Base-by-base conservation (phyloP, 2,888 invertebrate genomes). In the Blomia tropicalis region DNA sequence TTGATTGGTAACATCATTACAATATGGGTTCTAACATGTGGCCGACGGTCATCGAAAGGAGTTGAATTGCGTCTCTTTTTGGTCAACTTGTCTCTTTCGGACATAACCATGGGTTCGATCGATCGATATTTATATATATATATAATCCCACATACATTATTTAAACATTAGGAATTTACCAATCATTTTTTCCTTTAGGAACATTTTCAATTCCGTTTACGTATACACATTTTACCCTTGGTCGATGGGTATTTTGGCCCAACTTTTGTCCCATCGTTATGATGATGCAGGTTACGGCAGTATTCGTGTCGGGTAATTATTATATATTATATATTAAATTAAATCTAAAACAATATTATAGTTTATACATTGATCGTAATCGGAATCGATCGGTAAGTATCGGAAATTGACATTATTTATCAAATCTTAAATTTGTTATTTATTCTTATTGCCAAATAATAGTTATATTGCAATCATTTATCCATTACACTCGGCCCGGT, bases 201-300 rank as follows among this genome's bases (percentile, higher is more conserved):
- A n/a, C n/a, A n/a, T n/a, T n/a, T n/a, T n/a, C n/a, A 2, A 84
- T 92, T 66, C 91, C 91, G 1, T 90, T 90, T 71, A 85, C 88
- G 1, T 89, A 68, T 60, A 68, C 68, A 5, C 65, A 66, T 19
- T 68, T 68, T 23, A 68, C 68, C 65, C 56, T 68, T 1, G 66
- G 66, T 27, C 70, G 72, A 29, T 78, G 78, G 78, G 70, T 77
- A 36, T 78, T 77, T 69, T 72, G 74, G n/a, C 72, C 72, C 1
- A 71, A 71, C 51, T 74, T 77, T 71, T 78, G 78, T 67, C 74
- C 76, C 0, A 68, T 77, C 5, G 77, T 76, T 56, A 73, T 73
- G 66, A 77, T 72, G 70, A 74, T 73, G 72, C 78, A 74, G 69
- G 74, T 73, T 65, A 72, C 73, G 65, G 75, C 74, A 44, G 73